Base-by-base conservation (phyloP, 1,140 invertebrate genomes). In the Polypedilum pembai region DNA sequence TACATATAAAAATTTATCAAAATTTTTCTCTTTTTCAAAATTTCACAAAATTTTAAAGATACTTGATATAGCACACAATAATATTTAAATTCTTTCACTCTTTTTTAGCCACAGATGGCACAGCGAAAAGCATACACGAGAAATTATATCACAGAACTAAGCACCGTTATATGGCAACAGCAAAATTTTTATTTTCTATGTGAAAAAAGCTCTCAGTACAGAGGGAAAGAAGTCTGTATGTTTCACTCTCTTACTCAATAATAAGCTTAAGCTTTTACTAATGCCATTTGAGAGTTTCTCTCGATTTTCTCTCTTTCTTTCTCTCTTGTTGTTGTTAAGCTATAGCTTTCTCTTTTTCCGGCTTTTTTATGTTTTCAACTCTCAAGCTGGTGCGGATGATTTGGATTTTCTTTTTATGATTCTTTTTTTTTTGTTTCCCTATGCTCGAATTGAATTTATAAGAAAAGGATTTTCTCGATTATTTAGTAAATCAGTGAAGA, bases 131-230 rank as follows among this genome's bases (percentile, higher is more conserved):
- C 45, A 56, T 56, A 56, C 45, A 56, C 45, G 45, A 56, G 45
- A 56, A 56, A 56, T 56, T 56, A 56, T 56, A 56, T 56, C 45
- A 56, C 45, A 56, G 45, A 56, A 56, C 45, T 56, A 56, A 56
- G 45, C 41, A 15, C 45, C 12, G 12, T n/a, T 12, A 56, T 56
- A 56, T 56, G 45, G 45, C 45, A 56, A 56, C 45, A 56, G 45
- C 45, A 56, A 56, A 56, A 56, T 56, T 56, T 56, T 56, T 56
- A 56, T 12, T 56, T 56, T n/a, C 24, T 33, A 33, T 33, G n/a
- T 12, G 45, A n/a, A 56, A 33, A 56, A 56, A 56, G 45, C 45
- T 56, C 45, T 56, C 10, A n/a, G n/a, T 56, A 15, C 24, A 33
- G 24, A 33, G 5, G 5, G 24, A 33, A 33, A 33, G 45, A 56